Evolutionary conservation across 2,113 vertebrate genomes (phyloP).

Genomic region (Odobenus rosmarus): DNA sequence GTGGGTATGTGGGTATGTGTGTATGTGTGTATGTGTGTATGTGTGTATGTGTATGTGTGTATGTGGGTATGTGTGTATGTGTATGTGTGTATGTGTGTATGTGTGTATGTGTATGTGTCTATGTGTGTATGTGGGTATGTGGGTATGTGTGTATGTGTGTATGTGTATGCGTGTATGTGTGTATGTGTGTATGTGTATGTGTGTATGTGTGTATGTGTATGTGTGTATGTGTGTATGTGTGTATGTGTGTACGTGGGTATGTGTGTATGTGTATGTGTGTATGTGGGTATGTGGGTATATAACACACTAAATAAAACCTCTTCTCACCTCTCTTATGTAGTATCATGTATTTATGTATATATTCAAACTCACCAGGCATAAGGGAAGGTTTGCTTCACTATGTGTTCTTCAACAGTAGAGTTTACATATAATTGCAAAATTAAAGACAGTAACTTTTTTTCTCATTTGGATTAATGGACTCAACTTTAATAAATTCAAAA

Average conservation of each 20-base stretch:
- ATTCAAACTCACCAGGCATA: neutral
- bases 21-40: neutral
- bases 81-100: neutral
- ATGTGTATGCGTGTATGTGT: neutral
- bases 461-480: neutral
- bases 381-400: neutral
- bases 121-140: neutral
- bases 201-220: neutral
- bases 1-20: neutral
- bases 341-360: neutral
- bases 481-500: slow-evolving; percentile 42
- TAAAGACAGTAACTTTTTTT: neutral
- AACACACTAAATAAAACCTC: neutral
- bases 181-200: neutral
- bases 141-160: neutral
- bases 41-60: neutral
- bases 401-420: neutral
- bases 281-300: neutral
- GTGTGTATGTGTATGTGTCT: no score
- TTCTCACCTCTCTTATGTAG: neutral
- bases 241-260: neutral
- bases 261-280: neutral
- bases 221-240: neutral
- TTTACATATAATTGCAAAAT: slow-evolving; percentile 25
- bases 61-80: neutral